Conservation (phyloP, 1,140 invertebrate species). For the Magallana gigas region DNA sequence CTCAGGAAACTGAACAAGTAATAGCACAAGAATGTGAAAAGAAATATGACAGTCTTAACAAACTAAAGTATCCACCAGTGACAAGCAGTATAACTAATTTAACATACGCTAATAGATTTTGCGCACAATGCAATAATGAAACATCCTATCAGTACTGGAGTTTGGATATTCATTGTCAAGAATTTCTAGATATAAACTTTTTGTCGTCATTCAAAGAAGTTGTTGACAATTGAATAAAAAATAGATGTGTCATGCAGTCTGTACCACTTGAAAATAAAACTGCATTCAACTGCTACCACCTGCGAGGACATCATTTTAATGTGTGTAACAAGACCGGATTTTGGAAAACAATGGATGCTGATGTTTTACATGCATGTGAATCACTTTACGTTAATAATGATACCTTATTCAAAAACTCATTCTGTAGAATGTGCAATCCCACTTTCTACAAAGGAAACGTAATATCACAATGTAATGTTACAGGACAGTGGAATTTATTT, state of each 20-base stretch:
- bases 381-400: neutral
- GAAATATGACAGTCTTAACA: neutral
- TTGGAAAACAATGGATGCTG: conserved; percentile 5
- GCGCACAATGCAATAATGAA: conserved; percentile 47
- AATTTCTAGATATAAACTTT: conserved; percentile 53
- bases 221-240: neutral
- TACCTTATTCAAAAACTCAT: conserved; percentile 41
- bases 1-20: neutral
- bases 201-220: conserved; percentile 50
- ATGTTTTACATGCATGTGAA: conserved; percentile 9
- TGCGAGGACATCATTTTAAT: neutral
- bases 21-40: neutral
- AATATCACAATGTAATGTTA: conserved; percentile 27
- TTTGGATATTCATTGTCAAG: conserved; percentile 42
- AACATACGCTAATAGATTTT: conserved; percentile 45
- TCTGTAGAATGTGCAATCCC: conserved; percentile 46
- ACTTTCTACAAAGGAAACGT: neutral
- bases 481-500: conserved; percentile 23
- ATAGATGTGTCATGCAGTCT: conserved; percentile 32
- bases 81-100: neutral
- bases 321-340: conserved; percentile 33
- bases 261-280: neutral
- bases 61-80: conserved; percentile 35
- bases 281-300: neutral
- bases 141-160: neutral